These are phyloP conservation scores for Diadumene lineata DNA, from an alignment of 92 coral and sea anemone genomes.

Conservation along the genomic window DNA sequence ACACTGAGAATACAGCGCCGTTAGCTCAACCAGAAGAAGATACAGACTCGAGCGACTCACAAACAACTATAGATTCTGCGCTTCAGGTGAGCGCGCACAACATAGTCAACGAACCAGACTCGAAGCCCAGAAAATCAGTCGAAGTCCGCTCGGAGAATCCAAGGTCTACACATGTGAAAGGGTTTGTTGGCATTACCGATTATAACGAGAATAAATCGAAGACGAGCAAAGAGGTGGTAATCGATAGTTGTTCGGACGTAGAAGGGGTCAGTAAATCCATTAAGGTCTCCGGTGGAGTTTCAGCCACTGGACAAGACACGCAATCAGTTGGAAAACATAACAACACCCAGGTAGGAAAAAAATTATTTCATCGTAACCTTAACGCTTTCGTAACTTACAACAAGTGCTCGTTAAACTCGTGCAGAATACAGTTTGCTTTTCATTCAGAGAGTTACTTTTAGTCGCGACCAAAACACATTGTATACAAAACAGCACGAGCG, in stretches of 20 bases:
- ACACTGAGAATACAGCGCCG: constrained; percentile 1
- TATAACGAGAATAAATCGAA: background rate
- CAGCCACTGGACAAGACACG: background rate
- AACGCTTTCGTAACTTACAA: background rate
- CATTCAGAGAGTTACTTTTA: too few relatives aligned
- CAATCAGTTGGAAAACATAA: constrained; percentile 4
- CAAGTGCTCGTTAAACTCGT: too few relatives aligned
- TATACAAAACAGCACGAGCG: background rate
- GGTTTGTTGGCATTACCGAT: constrained; percentile 1
- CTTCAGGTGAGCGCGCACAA: background rate
- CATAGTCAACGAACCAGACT: background rate
- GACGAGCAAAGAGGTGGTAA: background rate
- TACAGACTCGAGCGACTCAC: constrained; percentile 1
- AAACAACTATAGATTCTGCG: constrained; percentile 13
- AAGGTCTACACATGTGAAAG: background rate
- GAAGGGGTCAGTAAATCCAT: background rate
- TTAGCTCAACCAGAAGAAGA: constrained; percentile 26
- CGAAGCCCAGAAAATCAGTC: constrained; percentile 12
- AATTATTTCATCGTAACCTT: background rate
- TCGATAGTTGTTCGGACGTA: constrained; percentile 13
- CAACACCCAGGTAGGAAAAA: constrained; percentile 15
- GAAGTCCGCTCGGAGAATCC: constrained; percentile 9
- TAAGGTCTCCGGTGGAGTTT: background rate
- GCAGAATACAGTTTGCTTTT: too few relatives aligned
- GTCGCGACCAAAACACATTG: too few relatives aligned